These are phyloP conservation scores for Catharus fuscescens DNA, from an alignment of 2,113 vertebrate species.

Conservation along the genomic window DNA sequence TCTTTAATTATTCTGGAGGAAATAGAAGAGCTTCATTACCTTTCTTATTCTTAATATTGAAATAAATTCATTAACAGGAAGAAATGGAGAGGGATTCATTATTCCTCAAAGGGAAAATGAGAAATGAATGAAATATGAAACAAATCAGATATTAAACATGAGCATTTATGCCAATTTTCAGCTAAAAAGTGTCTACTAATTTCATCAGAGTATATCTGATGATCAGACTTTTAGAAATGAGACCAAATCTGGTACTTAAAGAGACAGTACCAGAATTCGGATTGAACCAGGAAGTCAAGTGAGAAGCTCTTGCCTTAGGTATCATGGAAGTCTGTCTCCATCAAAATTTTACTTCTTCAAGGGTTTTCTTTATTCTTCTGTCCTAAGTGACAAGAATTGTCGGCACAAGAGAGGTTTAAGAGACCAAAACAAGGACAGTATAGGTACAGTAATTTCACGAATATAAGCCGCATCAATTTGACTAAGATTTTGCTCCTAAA, in stretches of 20 bases:
- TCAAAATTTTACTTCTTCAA: neutral
- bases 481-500: no score
- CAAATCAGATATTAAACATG: neutral
- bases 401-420: neutral
- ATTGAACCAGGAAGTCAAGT: neutral
- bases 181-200: neutral
- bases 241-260: neutral
- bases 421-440: neutral
- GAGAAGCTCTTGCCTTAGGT: neutral
- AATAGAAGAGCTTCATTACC: neutral
- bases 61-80: constrained; percentile 30
- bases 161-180: neutral
- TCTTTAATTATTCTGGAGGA: constrained; percentile 28
- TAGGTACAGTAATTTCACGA: neutral
- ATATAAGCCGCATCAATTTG: no score
- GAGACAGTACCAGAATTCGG: neutral
- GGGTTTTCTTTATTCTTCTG: neutral
- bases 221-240: neutral
- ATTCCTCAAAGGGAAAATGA: neutral
- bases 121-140: neutral
- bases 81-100: neutral
- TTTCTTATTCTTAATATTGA: neutral
- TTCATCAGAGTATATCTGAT: neutral
- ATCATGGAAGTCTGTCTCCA: neutral
- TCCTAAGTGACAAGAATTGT: neutral